phyloP scores from a whole-genome alignment of 2,113 vertebrate genomes.

The Actenoides hombroni region DNA sequence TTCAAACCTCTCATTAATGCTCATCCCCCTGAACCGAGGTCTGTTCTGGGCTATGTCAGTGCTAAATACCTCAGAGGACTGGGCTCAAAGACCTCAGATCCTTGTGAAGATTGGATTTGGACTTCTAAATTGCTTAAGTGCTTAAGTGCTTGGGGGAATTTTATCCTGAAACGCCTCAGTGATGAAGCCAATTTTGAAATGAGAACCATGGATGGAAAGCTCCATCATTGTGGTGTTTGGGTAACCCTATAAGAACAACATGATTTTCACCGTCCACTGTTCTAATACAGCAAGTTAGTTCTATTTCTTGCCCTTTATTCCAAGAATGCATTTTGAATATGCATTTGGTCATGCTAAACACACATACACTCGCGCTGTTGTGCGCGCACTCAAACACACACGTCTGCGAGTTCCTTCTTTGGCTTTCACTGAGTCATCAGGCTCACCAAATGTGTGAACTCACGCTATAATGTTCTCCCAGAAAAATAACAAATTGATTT shows the following conservation, averaged over 20 bases:
- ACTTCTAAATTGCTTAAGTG: conserved; percentile 63
- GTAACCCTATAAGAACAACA: neutral
- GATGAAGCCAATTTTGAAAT: neutral
- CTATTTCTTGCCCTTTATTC: neutral
- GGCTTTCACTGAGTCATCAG: conserved; percentile 48
- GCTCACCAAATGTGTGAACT: conserved; percentile 64
- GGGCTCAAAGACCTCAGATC: conserved; percentile 55
- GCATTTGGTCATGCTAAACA: neutral
- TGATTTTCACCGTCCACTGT: neutral
- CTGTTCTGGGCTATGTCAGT: conserved; percentile 52
- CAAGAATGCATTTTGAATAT: neutral
- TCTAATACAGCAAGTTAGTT: neutral
- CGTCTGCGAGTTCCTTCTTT: neutral
- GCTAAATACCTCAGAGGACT: conserved; percentile 50
- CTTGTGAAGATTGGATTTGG: conserved; percentile 55
- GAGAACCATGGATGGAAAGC: neutral
- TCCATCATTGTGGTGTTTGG: neutral
- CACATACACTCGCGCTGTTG: neutral
- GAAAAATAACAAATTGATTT: conserved; percentile 76
- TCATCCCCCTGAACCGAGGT: conserved; percentile 8
- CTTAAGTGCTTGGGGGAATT: conserved; percentile 54
- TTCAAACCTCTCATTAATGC: conserved; percentile 54
- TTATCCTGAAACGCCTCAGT: conserved; percentile 8
- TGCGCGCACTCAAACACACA: neutral
- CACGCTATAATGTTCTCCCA: conserved; percentile 61